Conservation (phyloP, 2,113 vertebrate genomes). For the Crotalus tigris region DNA sequence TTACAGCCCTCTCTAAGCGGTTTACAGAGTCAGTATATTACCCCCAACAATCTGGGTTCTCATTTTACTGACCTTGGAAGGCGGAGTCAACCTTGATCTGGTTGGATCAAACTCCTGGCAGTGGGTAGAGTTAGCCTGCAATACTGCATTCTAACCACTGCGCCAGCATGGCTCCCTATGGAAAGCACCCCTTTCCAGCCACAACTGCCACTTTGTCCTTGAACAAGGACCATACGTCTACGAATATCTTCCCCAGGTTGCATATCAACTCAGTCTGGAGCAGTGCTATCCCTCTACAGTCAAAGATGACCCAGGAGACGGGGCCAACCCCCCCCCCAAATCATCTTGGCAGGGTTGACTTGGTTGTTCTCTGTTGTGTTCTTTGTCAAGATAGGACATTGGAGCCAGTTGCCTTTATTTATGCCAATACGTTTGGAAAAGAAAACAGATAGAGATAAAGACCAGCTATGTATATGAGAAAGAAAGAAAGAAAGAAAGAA, state of each 20-base stretch:
- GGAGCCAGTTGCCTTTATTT: neutral
- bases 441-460: neutral
- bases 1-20: neutral
- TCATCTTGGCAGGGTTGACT: neutral
- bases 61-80: neutral
- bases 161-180: neutral
- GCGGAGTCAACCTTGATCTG: neutral
- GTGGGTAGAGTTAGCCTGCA: neutral
- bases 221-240: neutral
- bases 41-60: neutral
- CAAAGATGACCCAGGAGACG: neutral
- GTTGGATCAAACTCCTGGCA: neutral
- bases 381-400: neutral
- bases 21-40: neutral
- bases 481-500: neutral
- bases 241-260: neutral
- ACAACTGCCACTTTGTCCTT: neutral
- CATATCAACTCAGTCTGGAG: neutral
- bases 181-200: neutral
- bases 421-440: neutral
- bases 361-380: neutral
- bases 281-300: neutral
- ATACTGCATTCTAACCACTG: neutral
- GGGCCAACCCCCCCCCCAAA: neutral
- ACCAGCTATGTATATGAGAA: neutral